Evolutionary conservation across 2,888 invertebrate species (phyloP), one percentile per base, ranked within the genome.

Genomic region (Nephrocerus scutellatus): DNA sequence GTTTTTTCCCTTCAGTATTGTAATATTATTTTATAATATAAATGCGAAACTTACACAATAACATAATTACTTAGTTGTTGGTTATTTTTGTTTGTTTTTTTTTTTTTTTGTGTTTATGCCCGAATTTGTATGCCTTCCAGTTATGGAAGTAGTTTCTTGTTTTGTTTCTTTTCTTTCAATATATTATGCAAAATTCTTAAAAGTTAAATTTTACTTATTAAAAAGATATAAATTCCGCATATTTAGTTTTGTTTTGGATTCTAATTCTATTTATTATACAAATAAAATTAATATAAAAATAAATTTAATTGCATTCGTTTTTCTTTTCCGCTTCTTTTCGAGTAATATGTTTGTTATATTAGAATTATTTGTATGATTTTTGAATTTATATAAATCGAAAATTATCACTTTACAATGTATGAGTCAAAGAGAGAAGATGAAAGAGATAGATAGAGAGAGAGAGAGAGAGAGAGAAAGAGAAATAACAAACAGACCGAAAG

Each of bases 181-280:
- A 46, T 51, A 51, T 48, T 50, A 46, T 48, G 50, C 46, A 54
- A 55, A 54, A 24, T 55, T 45, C 34, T 35, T 45, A 55, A 54
- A 52, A 55, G 56, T 56, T 52, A 50, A 8, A 25, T 22, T 33
- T 23, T n/a, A n/a, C n/a, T n/a, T 37, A 37, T 19, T 37, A 30
- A 7, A 12, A 24, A 10, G 22, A 23, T 10, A 4, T 20, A 5
- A 16, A 18, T 20, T 12, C n/a, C 10, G 15, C n/a, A 10, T 30
- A 18, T 33, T 7, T 32, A 28, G 4, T 21, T 22, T 28, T 26
- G 9, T 28, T 30, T 28, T 33, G 7, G 10, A 10, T 24, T 30
- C 13, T 16, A 31, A 3, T 30, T 26, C 6, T 32, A 23, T 29
- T 34, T 38, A 22, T 36, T 39, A 33, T 41, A 39, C 37, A 41